Percentiles rank a stretch among this genome's conserved stretches.
phyloP scores from a whole-genome alignment of 2,113 vertebrate genomes.

The Phaethon lepturus region DNA sequence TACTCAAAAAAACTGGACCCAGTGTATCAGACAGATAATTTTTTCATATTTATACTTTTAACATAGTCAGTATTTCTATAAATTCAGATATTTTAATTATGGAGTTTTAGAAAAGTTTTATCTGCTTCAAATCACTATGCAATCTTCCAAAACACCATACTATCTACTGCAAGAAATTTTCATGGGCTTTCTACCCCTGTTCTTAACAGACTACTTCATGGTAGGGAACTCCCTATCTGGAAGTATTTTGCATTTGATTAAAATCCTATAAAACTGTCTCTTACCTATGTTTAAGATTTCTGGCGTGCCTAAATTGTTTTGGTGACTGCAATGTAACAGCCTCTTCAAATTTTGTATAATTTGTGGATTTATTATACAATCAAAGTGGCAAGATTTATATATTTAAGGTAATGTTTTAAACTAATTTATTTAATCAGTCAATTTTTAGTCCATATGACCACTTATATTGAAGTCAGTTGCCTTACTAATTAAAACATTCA shows the following conservation, averaged over 20 bases:
- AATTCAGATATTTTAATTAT: not conserved
- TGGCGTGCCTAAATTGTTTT: not conserved
- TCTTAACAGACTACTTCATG: not conserved
- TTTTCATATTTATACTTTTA: not conserved
- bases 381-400: not conserved
- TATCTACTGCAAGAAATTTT: not conserved
- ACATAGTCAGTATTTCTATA: not conserved
- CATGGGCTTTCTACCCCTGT: not conserved
- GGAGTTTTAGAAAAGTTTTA: not conserved
- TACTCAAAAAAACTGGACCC: not conserved
- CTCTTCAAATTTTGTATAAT: not conserved
- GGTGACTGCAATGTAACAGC: not conserved
- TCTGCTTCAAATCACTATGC: not conserved
- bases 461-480: not conserved
- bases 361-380: not conserved
- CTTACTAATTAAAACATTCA: not conserved
- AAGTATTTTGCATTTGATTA: not conserved
- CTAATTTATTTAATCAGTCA: not conserved
- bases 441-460: not conserved
- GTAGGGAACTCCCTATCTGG: not conserved
- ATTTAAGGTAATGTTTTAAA: not conserved
- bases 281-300: not conserved
- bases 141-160: not conserved
- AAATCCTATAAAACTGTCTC: not conserved
- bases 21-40: not conserved